Evolutionary conservation across 2,888 invertebrate genomes (phyloP).

Genomic region (Resseliella maxima): DNA sequence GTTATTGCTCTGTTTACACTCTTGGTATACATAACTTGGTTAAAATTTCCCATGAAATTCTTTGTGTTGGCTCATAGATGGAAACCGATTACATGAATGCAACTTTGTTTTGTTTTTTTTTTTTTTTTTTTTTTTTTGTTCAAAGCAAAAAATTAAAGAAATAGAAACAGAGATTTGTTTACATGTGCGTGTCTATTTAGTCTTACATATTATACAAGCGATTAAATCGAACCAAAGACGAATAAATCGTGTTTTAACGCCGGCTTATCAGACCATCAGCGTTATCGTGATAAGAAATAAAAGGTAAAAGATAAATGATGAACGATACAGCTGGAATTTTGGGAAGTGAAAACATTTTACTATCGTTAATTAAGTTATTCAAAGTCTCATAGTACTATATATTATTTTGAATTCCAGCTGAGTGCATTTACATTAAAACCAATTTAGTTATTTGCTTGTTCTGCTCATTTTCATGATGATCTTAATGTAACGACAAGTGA

Average conservation of each 20-base stretch:
- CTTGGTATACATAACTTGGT: neutral
- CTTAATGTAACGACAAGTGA: neutral
- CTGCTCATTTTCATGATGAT: neutral
- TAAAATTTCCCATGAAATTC: neutral
- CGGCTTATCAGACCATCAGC: neutral
- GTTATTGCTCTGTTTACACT: neutral
- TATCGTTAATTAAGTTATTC: slow-evolving; percentile 2
- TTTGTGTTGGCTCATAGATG: neutral
- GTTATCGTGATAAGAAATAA: no score
- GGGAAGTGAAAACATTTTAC: neutral
- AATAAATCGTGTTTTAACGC: neutral
- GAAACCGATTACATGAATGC: slow-evolving; percentile 30
- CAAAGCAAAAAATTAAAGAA: neutral
- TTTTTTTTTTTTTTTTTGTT: no score
- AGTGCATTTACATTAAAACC: neutral
- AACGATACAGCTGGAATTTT: neutral
- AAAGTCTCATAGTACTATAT: neutral
- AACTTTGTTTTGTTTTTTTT: slow-evolving; percentile 9
- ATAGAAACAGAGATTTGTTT: neutral
- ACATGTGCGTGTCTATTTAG: neutral
- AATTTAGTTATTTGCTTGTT: neutral
- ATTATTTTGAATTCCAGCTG: neutral
- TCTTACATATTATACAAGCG: slow-evolving; percentile 1
- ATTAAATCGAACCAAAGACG: neutral
- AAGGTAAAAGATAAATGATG: no score